A percentile compares a stretch with the other conserved stretches of the same genome.
phyloP scores from a whole-genome alignment of 2,113 vertebrate species.

The Sturnira hondurensis region DNA sequence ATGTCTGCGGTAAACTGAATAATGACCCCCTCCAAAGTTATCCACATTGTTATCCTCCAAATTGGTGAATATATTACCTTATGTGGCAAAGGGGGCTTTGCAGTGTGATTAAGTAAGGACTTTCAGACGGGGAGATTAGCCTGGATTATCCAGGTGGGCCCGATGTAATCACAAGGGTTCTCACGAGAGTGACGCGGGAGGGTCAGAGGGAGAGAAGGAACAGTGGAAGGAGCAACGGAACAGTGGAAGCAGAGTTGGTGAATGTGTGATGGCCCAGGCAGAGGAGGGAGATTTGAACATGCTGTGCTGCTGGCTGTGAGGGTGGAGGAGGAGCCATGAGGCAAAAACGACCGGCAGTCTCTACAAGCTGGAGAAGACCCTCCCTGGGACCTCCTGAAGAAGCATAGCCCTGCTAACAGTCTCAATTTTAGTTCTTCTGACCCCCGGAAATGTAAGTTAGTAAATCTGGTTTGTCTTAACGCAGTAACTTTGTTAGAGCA shows the following conservation, averaged over 20 bases:
- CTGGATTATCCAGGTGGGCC: neutral
- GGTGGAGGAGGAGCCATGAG: neutral
- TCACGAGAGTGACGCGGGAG: neutral
- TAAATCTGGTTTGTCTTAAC: slow-evolving; percentile 18
- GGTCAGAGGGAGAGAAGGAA: neutral
- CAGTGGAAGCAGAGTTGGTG: neutral
- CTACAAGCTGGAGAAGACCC: neutral
- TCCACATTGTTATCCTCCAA: neutral
- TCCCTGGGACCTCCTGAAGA: neutral
- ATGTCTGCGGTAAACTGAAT: neutral
- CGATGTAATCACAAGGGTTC: neutral
- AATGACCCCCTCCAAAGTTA: neutral
- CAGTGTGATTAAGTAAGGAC: neutral
- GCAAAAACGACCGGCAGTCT: neutral
- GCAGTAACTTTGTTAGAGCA: neutral
- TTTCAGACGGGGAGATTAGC: neutral
- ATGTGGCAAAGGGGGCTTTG: neutral
- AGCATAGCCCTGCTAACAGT: neutral
- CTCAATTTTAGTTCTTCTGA: neutral
- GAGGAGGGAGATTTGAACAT: neutral
- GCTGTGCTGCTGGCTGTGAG: neutral
- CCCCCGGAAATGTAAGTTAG: neutral
- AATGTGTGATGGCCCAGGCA: neutral
- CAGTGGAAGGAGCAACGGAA: neutral
- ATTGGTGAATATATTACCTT: neutral